Percentiles rank a stretch among this genome's conserved stretches.
phyloP scores from a whole-genome alignment of 2,113 vertebrate species.

The Alaudala cheleensis region DNA sequence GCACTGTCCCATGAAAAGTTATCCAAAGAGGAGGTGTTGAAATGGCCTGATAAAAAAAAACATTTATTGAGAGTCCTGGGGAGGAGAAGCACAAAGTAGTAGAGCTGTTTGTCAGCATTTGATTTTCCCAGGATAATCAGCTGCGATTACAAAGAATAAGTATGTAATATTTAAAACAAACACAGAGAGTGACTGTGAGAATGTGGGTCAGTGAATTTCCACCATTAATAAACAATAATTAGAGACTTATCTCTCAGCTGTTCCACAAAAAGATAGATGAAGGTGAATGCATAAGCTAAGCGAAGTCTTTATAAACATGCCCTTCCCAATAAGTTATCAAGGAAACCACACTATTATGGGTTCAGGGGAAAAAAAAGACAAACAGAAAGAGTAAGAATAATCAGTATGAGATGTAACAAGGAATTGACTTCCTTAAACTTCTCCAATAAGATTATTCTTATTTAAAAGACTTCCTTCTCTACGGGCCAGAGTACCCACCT shows the following conservation, averaged over 20 bases:
- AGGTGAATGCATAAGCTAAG: slow-evolving; percentile 8
- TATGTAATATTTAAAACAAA: slow-evolving; percentile 41
- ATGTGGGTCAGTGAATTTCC: slow-evolving; percentile 31
- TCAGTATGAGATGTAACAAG: not conserved
- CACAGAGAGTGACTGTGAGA: not conserved
- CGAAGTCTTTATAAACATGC: not conserved
- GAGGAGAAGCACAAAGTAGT: not conserved
- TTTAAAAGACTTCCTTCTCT: not conserved
- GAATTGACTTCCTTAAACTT: not conserved
- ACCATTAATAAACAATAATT: slow-evolving; percentile 56
- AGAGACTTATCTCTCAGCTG: slow-evolving; percentile 28
- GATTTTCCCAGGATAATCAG: slow-evolving; percentile 45
- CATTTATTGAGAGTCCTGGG: not conserved
- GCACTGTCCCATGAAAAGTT: not conserved
- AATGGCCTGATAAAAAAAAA: not conserved
- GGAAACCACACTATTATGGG: not conserved
- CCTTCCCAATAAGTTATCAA: not conserved
- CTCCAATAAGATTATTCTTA: not conserved
- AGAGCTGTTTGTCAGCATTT: not conserved
- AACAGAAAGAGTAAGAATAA: not conserved
- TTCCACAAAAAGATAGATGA: slow-evolving; percentile 11
- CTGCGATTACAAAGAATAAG: not conserved
- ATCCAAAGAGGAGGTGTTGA: not conserved
- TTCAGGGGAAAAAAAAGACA: not conserved
- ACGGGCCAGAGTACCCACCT: not conserved